Percentiles rank a stretch among this genome's conserved stretches.
Conservation (phyloP, 2,797 vertebrate species). For the Cynopterus sphinx region DNA sequence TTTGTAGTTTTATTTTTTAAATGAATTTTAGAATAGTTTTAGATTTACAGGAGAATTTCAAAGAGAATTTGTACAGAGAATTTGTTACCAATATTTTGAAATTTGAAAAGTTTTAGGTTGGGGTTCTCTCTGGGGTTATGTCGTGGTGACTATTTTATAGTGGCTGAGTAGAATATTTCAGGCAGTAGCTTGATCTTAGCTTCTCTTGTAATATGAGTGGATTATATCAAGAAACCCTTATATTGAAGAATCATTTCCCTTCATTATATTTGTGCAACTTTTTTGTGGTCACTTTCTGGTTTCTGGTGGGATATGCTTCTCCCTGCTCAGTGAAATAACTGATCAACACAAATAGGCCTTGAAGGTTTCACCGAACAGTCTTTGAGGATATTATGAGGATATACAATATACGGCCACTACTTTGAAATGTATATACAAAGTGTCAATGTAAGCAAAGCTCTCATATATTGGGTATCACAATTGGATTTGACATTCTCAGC, state of each 20-base stretch:
- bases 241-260: not conserved
- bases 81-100: not conserved
- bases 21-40: slow-evolving; percentile 1
- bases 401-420: not conserved
- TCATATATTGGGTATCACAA: not conserved
- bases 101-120: not conserved
- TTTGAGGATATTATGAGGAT: not conserved
- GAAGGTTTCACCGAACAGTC: not conserved
- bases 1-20: not conserved
- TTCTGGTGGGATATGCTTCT: not conserved
- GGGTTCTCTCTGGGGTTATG: not conserved
- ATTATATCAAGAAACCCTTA: not conserved
- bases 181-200: not conserved
- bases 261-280: not conserved
- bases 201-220: not conserved
- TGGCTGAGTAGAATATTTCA: not conserved
- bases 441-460: not conserved
- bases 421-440: not conserved
- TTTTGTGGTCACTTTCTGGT: not conserved
- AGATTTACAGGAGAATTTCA: not conserved
- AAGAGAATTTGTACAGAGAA: not conserved
- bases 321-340: not conserved
- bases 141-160: not conserved
- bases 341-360: not conserved
- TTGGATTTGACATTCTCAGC: not conserved